Base-by-base conservation (phyloP, 1,140 invertebrate species). In the Drosophila santomea region DNA sequence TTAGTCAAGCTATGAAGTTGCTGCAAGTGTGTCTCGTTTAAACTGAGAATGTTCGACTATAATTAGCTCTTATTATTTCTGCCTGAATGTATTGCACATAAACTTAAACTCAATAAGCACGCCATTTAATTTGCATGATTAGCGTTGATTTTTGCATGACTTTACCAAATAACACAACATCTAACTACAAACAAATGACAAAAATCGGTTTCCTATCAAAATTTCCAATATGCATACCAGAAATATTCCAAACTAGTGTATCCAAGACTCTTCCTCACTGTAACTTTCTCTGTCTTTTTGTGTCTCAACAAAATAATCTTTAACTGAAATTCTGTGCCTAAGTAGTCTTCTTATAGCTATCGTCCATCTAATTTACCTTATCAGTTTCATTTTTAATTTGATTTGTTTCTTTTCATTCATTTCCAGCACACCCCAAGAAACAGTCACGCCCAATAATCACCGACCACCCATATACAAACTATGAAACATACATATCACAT, bases 1-100 rank as follows among this genome's bases (percentile, higher is more conserved):
- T 88, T 88, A 89, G 85, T 78, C 81, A 83, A 90, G 91, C 91
- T 92, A 92, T 92, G 91, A 92, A 92, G 91, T 92, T 92, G 90
- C 91, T 92, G 90, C 88, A 92, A 92, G 86, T 91, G 90, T 91
- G 78, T 83, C 77, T 72, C 72, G 48, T 63, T 62, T 52, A 60
- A 39, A 68, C 61, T 32, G 32, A 39, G 75, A 73, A 78, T 73
- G 76, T 73, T 72, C 12, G 50, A 59, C 48, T 74, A 68, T 80
- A 59, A 59, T 54, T 78, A 52, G 58, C 52, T 80, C 52, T n/a
- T 41, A 8, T 47, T 52, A 57, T 50, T 39, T 20, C 2, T 20
- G 47, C 11, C 17, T 23, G 20, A 39, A 62, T 51, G 1, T 36
- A 45, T 35, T 59, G 14, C 62, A 85, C 51, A 44, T 61, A 1